These are phyloP conservation scores for Willowsia nigromaculata DNA, from an alignment of 2,888 invertebrate species.

Conservation along the genomic window DNA sequence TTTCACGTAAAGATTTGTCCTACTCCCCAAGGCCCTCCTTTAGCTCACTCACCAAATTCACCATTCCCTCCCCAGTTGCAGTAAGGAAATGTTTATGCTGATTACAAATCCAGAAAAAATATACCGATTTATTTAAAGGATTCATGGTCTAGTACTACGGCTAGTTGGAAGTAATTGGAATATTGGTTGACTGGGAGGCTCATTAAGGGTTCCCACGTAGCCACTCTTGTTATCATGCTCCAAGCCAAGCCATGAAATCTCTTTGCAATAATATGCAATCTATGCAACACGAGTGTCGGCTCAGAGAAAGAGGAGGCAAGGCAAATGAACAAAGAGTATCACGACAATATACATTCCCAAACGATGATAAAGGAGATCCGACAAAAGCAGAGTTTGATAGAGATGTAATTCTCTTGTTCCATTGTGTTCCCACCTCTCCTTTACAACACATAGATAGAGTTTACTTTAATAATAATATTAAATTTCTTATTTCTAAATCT, in stretches of 20 bases:
- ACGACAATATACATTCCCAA: not conserved
- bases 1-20: conserved; percentile 20
- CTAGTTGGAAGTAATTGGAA: conserved; percentile 29
- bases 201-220: conserved; percentile 57
- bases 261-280: not conserved
- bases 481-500: not conserved
- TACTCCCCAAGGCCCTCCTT: conserved; percentile 1
- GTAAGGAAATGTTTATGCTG: conserved; percentile 13
- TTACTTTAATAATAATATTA: conserved; percentile 20
- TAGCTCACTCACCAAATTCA: not conserved
- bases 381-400: conserved; percentile 49
- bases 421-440: conserved; percentile 9
- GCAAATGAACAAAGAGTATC: conserved; percentile 44
- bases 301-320: not conserved
- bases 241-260: not conserved
- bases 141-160: not conserved
- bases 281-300: conserved; percentile 7
- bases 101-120: conserved; percentile 30
- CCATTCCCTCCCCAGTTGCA: not conserved
- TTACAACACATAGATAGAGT: not conserved
- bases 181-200: conserved; percentile 24
- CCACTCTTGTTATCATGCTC: not conserved
- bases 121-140: not conserved
- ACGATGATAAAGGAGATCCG: conserved; percentile 27
- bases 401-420: conserved; percentile 51